Base-by-base conservation (phyloP, 1,140 invertebrate genomes). In the Berghia stephanieae region DNA sequence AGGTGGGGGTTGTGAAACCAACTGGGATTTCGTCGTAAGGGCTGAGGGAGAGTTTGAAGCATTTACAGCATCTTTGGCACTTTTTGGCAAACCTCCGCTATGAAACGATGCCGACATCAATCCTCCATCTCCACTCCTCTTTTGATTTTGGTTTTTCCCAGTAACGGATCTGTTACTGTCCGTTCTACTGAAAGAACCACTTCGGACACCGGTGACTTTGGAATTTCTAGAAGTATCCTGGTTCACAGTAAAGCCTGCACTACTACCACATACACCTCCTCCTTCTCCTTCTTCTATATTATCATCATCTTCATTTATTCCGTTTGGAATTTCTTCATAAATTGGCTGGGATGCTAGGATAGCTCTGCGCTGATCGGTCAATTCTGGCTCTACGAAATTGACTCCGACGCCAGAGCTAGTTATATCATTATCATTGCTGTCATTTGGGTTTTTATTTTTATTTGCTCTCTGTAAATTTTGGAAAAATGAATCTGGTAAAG, bases 301-400 rank as follows among this genome's bases (percentile, higher is more conserved):
- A 27, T 71, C 66, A 24, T 77, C 78, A n/a, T 67, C 70, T 77
- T 83, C 83, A 52, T 77, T 78, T 57, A 83, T 81, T 5, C 83
- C 84, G 66, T 86, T 84, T 5, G 78, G 76, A 13, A 87, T 87
- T 77, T 87, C 86, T 71, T 87, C 86, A 75, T 87, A 87, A 67
- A 87, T 87, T 21, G 86, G 86, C 66, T 87, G 86, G 0, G 83
- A 82, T 0, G 86, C 85, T 34, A 87, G 68, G 18, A 87, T 46
- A 18, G 71, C 57, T 31, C 80, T 66, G 63, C 85, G 80, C 57
- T 84, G 81, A 66, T 85, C 82, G 40, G 70, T 73, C 70, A 80
- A 31, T 34, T 81, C 81, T 3, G 73, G 69, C 40, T 78, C 77
- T 16, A 77, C 63, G 42, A 75, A 77, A 0, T 66, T 49, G 10